Conservation (phyloP, 2,113 vertebrate genomes). For the Cephalopholis sonnerati region DNA sequence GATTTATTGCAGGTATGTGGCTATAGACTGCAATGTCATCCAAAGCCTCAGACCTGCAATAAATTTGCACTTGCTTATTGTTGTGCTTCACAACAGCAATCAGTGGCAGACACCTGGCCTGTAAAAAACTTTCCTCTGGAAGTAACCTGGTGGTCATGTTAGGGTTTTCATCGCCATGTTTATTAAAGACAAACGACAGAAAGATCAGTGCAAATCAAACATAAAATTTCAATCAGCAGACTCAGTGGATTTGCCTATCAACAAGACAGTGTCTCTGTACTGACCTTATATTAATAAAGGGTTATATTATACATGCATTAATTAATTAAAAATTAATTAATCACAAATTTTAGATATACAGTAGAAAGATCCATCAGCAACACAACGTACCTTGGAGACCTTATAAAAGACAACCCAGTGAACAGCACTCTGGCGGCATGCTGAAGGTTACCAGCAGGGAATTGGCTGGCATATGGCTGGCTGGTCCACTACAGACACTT, state of each 20-base stretch:
- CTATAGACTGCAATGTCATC: neutral
- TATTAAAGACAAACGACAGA: neutral
- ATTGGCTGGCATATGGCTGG: constrained; percentile 37
- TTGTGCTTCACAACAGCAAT: neutral
- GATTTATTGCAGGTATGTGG: constrained; percentile 8
- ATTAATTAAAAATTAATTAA: neutral
- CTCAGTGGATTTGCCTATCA: neutral
- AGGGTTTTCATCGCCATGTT: neutral
- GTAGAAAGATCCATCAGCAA: neutral
- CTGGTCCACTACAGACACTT: constrained; percentile 6
- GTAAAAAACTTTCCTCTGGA: neutral
- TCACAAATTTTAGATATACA: neutral
- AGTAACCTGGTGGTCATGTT: neutral
- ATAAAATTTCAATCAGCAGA: neutral
- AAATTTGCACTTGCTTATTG: constrained; percentile 3
- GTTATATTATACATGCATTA: neutral
- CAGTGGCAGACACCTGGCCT: neutral
- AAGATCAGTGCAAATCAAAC: neutral
- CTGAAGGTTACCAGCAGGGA: constrained; percentile 70
- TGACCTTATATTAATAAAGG: neutral
- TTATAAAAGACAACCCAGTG: constrained; percentile 11
- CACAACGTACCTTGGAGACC: neutral
- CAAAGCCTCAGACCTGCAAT: neutral
- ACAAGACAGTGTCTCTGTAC: neutral
- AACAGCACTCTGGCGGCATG: constrained; percentile 16